A percentile compares a stretch with the other conserved stretches of the same genome.
These are phyloP conservation scores for Phalacrocorax aristotelis DNA, from an alignment of 2,113 vertebrate species.

Conservation along the genomic window DNA sequence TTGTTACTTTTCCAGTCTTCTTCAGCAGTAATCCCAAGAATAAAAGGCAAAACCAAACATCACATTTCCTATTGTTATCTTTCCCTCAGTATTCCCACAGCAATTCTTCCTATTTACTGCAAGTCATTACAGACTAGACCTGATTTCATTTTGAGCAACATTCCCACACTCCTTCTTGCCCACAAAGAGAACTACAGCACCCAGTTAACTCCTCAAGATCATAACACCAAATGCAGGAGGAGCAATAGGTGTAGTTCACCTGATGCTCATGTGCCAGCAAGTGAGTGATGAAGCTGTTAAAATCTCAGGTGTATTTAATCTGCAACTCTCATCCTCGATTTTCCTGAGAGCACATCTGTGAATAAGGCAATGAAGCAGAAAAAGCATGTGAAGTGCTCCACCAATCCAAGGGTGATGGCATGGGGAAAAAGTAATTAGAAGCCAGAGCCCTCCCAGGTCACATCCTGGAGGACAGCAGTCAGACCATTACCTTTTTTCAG, in stretches of 20 bases:
- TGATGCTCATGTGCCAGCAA: background rate
- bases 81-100: background rate
- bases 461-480: background rate
- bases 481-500: background rate
- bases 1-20: background rate
- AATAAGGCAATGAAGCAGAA: background rate
- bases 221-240: background rate
- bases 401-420: background rate
- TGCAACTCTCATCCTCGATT: background rate
- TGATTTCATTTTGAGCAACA: background rate
- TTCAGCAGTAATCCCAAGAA: background rate
- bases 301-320: background rate
- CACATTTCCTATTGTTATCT: background rate
- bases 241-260: background rate
- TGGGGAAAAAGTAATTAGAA: background rate
- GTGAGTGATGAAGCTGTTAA: background rate
- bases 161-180: background rate
- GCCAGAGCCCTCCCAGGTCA: background rate
- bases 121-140: background rate
- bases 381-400: background rate
- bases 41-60: background rate
- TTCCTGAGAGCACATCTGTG: background rate
- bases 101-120: background rate
- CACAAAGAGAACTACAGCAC: background rate
- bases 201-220: background rate